Conservation (phyloP, 2,113 vertebrate species). For the Okapia johnstoni region DNA sequence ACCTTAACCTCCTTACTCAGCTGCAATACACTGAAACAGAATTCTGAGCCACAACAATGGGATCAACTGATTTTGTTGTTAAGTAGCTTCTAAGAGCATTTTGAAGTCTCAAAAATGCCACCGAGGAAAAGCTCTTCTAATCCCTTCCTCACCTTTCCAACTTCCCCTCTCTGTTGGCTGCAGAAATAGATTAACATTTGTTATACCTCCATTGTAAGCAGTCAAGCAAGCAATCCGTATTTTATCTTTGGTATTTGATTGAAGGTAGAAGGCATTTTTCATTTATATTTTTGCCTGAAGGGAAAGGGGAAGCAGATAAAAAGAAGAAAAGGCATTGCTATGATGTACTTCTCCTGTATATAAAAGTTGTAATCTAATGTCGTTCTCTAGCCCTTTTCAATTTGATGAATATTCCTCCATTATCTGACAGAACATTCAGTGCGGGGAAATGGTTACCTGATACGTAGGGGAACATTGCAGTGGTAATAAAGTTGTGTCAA, state of each 20-base stretch:
- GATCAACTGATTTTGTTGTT: slow-evolving; percentile 66
- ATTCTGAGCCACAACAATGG: slow-evolving; percentile 40
- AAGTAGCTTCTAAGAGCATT: slow-evolving; percentile 69
- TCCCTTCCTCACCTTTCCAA: slow-evolving; percentile 49
- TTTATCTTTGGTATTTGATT: slow-evolving; percentile 73
- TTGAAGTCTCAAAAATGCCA: slow-evolving; percentile 66
- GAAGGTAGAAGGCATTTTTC: slow-evolving; percentile 72
- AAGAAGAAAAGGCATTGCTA: slow-evolving; percentile 57
- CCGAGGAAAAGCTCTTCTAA: slow-evolving; percentile 64
- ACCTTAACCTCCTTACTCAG: not conserved
- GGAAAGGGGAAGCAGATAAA: slow-evolving; percentile 69
- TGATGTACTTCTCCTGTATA: slow-evolving; percentile 62
- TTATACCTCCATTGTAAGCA: slow-evolving; percentile 59
- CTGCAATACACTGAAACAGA: not conserved
- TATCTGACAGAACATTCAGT: slow-evolving; percentile 41
- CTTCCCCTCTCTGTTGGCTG: slow-evolving; percentile 37
- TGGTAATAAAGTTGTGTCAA: slow-evolving; percentile 18
- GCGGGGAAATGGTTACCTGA: not conserved
- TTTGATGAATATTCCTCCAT: slow-evolving; percentile 32
- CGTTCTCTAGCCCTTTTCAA: slow-evolving; percentile 47
- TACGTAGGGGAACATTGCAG: not conserved
- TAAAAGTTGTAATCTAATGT: slow-evolving; percentile 67
- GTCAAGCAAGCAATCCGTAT: slow-evolving; percentile 47
- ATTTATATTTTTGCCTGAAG: slow-evolving; percentile 74
- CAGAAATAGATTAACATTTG: slow-evolving; percentile 72